Evolutionary conservation across 2,797 vertebrate genomes (phyloP), one percentile per base, ranked within the genome.

Genomic region (Taeniopygia guttata): DNA sequence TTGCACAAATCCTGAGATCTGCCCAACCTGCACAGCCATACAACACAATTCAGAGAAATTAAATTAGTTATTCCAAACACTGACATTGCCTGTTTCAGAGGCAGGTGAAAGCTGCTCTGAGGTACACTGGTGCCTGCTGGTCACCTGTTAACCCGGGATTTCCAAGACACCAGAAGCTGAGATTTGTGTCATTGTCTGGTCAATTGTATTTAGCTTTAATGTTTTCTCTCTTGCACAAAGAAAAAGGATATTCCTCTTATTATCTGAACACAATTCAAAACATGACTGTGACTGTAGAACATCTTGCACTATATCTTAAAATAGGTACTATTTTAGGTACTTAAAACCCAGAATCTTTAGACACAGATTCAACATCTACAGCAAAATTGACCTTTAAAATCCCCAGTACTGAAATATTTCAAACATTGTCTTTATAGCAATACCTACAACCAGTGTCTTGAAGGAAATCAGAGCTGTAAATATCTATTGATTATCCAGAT

Each of bases 1-100:
- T 25, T 30, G 72, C 45, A 43, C 2, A 4, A 63, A 51, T 23
- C 18, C 23, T 45, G 25, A 9, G 34, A 36, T 40, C 14, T 10
- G 38, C 18, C 4, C n/a, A 42, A 4, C 15, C 42, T n/a, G 30
- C 45, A 30, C 27, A 81, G 30, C 46, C 4, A 2, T 7, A 23
- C 32, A 63, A 38, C 27, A 67, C 15, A 23, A 26, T 10, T 43
- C 34, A 55, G 36, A 68, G 45, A 72, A 59, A 79, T 49, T 7
- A 48, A 62, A 64, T 0, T 0, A 72, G 9, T n/a, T 2, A 11
- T 46, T 74, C 48, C 51, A 58, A 38, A 56, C 45, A 49, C 20
- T 23, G 11, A 34, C 25, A 43, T 11, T 8, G 18, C 15, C 2
- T 56, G 2, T 64, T 76, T 64, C 54, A 68, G 42, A 93, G 59